Percentiles rank a stretch among this genome's conserved stretches.
phyloP scores from a whole-genome alignment of 2,797 vertebrate genomes.

The Pogonophryne albipinna region DNA sequence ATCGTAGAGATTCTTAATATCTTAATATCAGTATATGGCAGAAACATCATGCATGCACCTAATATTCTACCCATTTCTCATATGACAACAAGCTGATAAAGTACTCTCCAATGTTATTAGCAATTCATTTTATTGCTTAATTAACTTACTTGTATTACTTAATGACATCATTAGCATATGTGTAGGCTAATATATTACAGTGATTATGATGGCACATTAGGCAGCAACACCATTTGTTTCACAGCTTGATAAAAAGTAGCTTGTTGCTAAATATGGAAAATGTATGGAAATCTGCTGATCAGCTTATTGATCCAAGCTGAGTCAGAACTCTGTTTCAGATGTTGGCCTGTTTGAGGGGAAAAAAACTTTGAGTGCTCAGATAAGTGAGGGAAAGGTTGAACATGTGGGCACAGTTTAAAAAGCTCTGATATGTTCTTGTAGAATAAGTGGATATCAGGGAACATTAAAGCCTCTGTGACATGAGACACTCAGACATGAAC shows the following conservation, averaged over 20 bases:
- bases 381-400: background rate
- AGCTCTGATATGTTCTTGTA: background rate
- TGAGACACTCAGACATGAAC: constrained; percentile 22
- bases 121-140: constrained; percentile 11
- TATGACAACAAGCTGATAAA: background rate
- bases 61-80: background rate
- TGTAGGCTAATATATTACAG: constrained; percentile 1
- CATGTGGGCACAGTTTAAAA: constrained; percentile 5
- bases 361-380: background rate
- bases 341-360: background rate
- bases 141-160: constrained; percentile 27
- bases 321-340: background rate
- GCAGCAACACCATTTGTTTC: constrained; percentile 2
- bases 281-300: background rate
- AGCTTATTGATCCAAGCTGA: constrained; percentile 7
- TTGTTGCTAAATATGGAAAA: background rate
- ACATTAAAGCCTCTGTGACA: constrained; percentile 38
- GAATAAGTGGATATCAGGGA: constrained; percentile 17
- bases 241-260: background rate
- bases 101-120: background rate
- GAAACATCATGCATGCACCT: background rate
- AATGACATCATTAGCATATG: constrained; percentile 21
- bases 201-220: constrained; percentile 14
- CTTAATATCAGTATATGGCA: background rate
- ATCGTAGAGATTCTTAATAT: background rate